phyloP scores from a whole-genome alignment of 2,888 invertebrate species.

The Dromius quadrimaculatus region DNA sequence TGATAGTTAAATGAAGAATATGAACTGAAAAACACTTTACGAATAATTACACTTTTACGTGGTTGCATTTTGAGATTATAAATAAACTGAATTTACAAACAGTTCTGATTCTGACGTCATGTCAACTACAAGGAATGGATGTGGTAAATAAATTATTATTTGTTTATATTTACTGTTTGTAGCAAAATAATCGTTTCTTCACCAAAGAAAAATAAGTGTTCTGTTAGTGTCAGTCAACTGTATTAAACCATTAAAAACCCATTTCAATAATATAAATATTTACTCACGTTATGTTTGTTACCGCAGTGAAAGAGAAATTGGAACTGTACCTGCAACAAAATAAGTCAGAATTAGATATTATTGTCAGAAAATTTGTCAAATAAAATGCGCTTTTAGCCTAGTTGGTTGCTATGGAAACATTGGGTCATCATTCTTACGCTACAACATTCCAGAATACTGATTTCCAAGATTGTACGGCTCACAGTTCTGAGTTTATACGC shows the following conservation, averaged over 20 bases:
- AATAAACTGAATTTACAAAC: slow-evolving; percentile 11
- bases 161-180: slow-evolving; percentile 32
- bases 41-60: too few relatives aligned
- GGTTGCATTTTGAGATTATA: slow-evolving; percentile 33
- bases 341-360: background rate
- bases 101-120: slow-evolving; percentile 35
- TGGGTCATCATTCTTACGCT: too few relatives aligned
- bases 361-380: background rate
- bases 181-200: slow-evolving; percentile 8
- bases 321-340: slow-evolving; percentile 22
- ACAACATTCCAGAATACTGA: too few relatives aligned
- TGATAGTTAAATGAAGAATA: too few relatives aligned
- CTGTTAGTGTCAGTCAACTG: background rate
- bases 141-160: slow-evolving; percentile 33
- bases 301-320: background rate
- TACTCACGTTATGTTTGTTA: slow-evolving; percentile 2
- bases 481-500: too few relatives aligned
- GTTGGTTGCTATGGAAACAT: too few relatives aligned
- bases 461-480: too few relatives aligned
- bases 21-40: too few relatives aligned
- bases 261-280: slow-evolving; percentile 5
- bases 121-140: slow-evolving; percentile 4
- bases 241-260: background rate
- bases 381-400: too few relatives aligned
- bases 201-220: slow-evolving; percentile 16